A percentile compares a stretch with the other conserved stretches of the same genome.
Evolutionary conservation across 1,140 invertebrate genomes (phyloP).

Genomic region (Drosophila lowei): DNA sequence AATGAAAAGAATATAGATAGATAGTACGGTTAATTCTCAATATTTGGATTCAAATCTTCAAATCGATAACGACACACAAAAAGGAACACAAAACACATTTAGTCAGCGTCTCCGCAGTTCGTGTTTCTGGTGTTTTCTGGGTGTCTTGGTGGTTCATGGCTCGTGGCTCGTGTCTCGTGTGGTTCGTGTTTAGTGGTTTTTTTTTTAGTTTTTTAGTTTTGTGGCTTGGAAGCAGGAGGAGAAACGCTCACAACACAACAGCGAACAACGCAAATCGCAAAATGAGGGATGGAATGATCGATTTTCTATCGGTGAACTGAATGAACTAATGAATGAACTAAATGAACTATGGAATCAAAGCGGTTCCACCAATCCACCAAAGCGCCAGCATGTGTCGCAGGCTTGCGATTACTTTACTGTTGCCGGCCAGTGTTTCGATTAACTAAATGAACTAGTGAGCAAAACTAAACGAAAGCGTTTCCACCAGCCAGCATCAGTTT

Average conservation of each 20-base stretch:
- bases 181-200: slow-evolving; percentile 14
- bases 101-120: slow-evolving; percentile 32
- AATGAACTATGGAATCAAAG: slow-evolving; percentile 2
- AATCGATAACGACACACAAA: slow-evolving; percentile 52
- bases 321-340: slow-evolving; percentile 6
- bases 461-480: slow-evolving; percentile 12
- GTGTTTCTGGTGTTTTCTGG: neutral
- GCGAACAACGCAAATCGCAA: slow-evolving; percentile 72
- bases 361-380: slow-evolving; percentile 13
- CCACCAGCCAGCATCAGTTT: slow-evolving; percentile 29
- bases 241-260: slow-evolving; percentile 68
- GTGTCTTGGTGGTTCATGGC: slow-evolving; percentile 2
- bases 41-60: slow-evolving; percentile 38
- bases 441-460: slow-evolving; percentile 32
- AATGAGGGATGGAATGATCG: slow-evolving; percentile 39
- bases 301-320: slow-evolving; percentile 29
- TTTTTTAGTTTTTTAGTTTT: slow-evolving; percentile 12
- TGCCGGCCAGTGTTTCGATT: too few relatives aligned
- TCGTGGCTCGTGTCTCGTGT: slow-evolving; percentile 7
- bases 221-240: neutral
- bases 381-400: neutral
- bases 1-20: slow-evolving; percentile 71
- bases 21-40: slow-evolving; percentile 58
- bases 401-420: too few relatives aligned
- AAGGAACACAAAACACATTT: slow-evolving; percentile 50